These are phyloP conservation scores for Pangasius macronema DNA, from an alignment of 2,797 vertebrate species.

Conservation along the genomic window DNA sequence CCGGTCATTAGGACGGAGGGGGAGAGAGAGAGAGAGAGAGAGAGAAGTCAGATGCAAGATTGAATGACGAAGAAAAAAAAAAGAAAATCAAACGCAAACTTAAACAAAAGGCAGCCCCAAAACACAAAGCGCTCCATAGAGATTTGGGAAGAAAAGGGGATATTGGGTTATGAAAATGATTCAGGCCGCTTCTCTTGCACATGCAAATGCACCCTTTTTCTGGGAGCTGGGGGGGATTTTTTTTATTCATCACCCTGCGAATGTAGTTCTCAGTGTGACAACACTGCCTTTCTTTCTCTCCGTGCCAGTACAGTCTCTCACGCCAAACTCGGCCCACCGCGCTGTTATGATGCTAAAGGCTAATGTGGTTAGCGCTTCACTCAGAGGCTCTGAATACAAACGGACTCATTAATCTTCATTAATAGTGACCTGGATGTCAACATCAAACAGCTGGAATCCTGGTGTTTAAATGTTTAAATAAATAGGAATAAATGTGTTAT, in stretches of 20 bases:
- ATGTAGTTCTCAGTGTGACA: constrained; percentile 60
- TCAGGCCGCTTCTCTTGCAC: constrained; percentile 62
- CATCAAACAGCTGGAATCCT: constrained; percentile 17
- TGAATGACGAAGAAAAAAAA: constrained; percentile 81
- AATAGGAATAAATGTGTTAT: constrained; percentile 17
- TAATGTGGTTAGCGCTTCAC: constrained; percentile 35
- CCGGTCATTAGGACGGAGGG: constrained; percentile 81
- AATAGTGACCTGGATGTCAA: constrained; percentile 21
- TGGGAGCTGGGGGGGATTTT: constrained; percentile 39
- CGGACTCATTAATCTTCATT: constrained; percentile 45
- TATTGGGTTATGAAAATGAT: constrained; percentile 80
- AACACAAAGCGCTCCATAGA: constrained; percentile 88
- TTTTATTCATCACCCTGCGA: constrained; percentile 65
- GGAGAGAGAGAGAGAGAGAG: constrained; percentile 35
- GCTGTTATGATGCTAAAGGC: constrained; percentile 12
- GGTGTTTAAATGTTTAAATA: constrained; percentile 7
- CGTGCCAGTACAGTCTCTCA: constrained; percentile 48
- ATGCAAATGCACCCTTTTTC: constrained; percentile 65
- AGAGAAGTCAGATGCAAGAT: constrained; percentile 86
- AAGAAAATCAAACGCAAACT: constrained; percentile 75
- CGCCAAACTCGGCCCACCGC: constrained; percentile 21
- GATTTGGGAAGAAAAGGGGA: constrained; percentile 85
- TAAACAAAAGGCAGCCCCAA: constrained; percentile 78
- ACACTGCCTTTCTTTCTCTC: constrained; percentile 36
- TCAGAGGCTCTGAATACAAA: constrained; percentile 22